A percentile compares a stretch with the other conserved stretches of the same genome.
Conservation (phyloP, 2,113 vertebrate genomes). For the Melierax canorus region DNA sequence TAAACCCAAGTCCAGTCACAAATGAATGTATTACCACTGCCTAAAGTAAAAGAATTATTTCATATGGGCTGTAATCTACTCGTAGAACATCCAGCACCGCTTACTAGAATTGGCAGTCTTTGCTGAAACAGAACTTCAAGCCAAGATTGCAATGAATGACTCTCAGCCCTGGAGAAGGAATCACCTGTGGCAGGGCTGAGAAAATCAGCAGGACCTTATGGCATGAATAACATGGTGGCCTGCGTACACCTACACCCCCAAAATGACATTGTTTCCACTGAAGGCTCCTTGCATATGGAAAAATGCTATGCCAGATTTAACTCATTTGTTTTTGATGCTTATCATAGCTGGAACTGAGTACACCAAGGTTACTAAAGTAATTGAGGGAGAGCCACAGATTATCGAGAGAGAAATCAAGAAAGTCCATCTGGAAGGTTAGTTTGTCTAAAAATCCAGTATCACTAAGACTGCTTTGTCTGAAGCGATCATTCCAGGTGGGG, state of each 20-base stretch:
- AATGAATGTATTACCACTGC: neutral
- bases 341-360: constrained; percentile 52
- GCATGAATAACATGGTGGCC: neutral
- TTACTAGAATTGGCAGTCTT: neutral
- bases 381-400: constrained; percentile 63
- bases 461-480: constrained; percentile 6
- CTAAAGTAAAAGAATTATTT: neutral
- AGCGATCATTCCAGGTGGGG: neutral
- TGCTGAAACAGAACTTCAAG: neutral
- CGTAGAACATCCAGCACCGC: neutral
- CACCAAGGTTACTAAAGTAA: constrained; percentile 69
- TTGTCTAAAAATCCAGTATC: neutral
- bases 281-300: neutral
- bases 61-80: neutral
- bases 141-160: neutral
- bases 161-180: neutral
- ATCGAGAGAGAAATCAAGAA: constrained; percentile 64
- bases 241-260: neutral
- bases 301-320: constrained; percentile 3
- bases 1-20: neutral
- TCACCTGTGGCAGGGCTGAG: neutral
- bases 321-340: constrained; percentile 52
- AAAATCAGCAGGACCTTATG: neutral
- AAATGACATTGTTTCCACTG: neutral
- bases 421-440: constrained; percentile 70